Percentiles rank a stretch among this genome's conserved stretches.
phyloP scores from a whole-genome alignment of 1,140 invertebrate species.

The Philopotamus ludificatus region DNA sequence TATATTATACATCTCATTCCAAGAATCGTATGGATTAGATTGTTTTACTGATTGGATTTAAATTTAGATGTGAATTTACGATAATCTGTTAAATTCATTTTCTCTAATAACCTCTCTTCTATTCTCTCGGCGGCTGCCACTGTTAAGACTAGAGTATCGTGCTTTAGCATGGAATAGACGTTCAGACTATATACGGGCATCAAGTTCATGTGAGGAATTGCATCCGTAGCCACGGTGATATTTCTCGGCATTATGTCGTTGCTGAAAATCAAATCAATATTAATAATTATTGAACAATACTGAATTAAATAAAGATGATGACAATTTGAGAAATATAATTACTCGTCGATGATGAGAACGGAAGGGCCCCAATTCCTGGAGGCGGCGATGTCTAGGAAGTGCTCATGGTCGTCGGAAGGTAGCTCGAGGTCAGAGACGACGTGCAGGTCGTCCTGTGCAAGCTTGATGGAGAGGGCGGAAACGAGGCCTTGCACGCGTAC shows the following conservation, averaged over 20 bases:
- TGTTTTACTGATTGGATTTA: conserved; percentile 58
- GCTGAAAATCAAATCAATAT: conserved; percentile 58
- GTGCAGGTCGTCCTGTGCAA: conserved; percentile 93
- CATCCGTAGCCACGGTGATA: conserved; percentile 76
- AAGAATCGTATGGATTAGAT: too few relatives aligned
- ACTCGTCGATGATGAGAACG: conserved; percentile 91
- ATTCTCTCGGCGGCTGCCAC: conserved; percentile 78
- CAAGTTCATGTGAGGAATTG: conserved; percentile 81
- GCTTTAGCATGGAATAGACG: conserved; percentile 92
- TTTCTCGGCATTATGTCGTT: conserved; percentile 84
- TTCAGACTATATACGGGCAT: conserved; percentile 93
- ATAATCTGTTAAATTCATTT: conserved; percentile 68
- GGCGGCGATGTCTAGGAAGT: conserved; percentile 77
- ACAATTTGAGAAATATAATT: conserved; percentile 48
- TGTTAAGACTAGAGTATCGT: conserved; percentile 91
- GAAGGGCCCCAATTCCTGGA: conserved; percentile 91
- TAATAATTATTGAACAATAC: conserved; percentile 8
- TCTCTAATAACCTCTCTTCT: conserved; percentile 81
- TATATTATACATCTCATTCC: too few relatives aligned
- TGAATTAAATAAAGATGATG: background rate
- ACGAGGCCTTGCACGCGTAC: conserved; percentile 76
- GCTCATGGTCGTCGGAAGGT: conserved; percentile 78
- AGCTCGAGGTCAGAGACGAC: conserved; percentile 86
- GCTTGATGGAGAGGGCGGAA: conserved; percentile 82
- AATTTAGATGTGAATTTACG: conserved; percentile 51